phyloP scores from a whole-genome alignment of 2,797 vertebrate species.

The Myoxocephalus aenaeus region DNA sequence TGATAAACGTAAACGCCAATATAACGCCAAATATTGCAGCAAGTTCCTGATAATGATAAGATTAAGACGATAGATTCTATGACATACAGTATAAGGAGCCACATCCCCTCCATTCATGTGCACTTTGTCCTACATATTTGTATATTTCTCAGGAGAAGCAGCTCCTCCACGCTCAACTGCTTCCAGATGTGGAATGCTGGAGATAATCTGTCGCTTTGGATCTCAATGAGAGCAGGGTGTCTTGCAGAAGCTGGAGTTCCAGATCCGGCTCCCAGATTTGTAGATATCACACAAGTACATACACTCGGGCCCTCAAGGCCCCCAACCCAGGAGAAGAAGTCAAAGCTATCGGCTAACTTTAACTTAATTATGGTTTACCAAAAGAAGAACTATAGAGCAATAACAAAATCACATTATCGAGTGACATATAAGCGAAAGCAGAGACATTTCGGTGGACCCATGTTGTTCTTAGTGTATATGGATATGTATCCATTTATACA shows the following conservation, averaged over 20 bases:
- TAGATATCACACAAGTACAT: constrained; percentile 8
- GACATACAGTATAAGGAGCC: constrained; percentile 22
- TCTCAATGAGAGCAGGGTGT: constrained; percentile 58
- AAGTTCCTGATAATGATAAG: constrained; percentile 7
- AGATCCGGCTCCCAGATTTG: constrained; percentile 42
- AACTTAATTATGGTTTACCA: neutral
- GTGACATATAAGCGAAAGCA: neutral
- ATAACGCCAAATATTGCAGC: neutral
- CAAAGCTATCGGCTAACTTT: neutral
- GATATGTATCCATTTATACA: neutral
- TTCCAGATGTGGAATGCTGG: constrained; percentile 78
- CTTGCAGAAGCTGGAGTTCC: constrained; percentile 45
- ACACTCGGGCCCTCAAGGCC: neutral
- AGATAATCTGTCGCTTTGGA: constrained; percentile 71
- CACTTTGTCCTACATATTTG: constrained; percentile 80
- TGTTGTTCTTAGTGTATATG: neutral
- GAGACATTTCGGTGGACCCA: neutral
- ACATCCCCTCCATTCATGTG: constrained; percentile 48
- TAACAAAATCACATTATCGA: neutral
- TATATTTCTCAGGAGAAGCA: constrained; percentile 71
- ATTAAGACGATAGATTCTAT: constrained; percentile 3
- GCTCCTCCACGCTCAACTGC: constrained; percentile 57
- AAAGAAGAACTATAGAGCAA: neutral
- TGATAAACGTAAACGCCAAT: neutral
- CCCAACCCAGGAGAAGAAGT: neutral